Conservation (phyloP, 2,797 vertebrate species). For the Columba guinea region DNA sequence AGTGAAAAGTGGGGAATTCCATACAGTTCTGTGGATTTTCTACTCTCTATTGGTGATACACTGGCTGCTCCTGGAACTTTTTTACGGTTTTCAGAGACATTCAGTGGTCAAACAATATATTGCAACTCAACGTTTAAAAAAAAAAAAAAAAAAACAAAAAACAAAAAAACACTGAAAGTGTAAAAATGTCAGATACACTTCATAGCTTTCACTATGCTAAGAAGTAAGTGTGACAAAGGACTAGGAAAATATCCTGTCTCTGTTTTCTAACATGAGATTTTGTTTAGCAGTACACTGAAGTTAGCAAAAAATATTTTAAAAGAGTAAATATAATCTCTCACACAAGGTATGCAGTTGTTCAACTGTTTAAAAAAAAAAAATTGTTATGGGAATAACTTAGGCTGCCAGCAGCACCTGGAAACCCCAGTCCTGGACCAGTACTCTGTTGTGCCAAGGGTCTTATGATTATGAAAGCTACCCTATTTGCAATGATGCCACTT, state of each 20-base stretch:
- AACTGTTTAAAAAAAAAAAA: neutral
- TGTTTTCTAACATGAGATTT: neutral
- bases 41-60: neutral
- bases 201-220: no score
- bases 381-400: neutral
- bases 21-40: rapidly evolving
- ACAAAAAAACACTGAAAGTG: neutral
- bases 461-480: neutral
- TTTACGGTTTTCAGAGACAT: constrained; percentile 56
- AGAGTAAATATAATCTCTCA: neutral
- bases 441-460: neutral
- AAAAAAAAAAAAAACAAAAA: neutral
- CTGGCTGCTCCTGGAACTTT: neutral
- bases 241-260: neutral
- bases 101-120: constrained; percentile 50
- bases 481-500: neutral
- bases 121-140: neutral
- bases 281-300: neutral
- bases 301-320: neutral
- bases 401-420: neutral
- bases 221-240: neutral
- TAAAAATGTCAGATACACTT: neutral
- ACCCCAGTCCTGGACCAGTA: neutral
- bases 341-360: neutral
- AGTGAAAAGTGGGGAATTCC: neutral